Conservation (phyloP, 1,140 invertebrate genomes). For the Aphidius gifuensis region DNA sequence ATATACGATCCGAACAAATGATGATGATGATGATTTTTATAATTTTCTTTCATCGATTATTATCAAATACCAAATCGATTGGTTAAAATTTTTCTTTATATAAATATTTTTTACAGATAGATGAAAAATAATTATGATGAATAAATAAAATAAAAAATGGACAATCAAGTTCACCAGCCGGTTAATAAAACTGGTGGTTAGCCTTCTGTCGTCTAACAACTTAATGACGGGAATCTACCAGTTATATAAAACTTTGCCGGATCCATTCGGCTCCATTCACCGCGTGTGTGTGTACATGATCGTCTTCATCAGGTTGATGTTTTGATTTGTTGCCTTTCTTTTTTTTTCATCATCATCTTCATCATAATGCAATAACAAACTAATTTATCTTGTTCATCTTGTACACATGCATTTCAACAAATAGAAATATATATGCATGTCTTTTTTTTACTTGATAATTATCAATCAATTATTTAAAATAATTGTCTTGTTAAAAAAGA, state of each 20-base stretch:
- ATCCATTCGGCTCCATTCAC: conserved; percentile 20
- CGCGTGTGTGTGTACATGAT: not conserved
- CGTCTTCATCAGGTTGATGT: too few relatives aligned
- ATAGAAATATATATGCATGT: too few relatives aligned
- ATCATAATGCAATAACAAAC: too few relatives aligned
- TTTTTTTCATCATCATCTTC: too few relatives aligned
- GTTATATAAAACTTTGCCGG: conserved; percentile 19
- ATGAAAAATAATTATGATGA: conserved; percentile 13
- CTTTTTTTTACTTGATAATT: too few relatives aligned
- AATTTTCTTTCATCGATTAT: conserved; percentile 11
- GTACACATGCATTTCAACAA: too few relatives aligned
- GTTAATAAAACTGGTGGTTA: conserved; percentile 36
- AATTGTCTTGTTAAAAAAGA: too few relatives aligned
- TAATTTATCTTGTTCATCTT: too few relatives aligned
- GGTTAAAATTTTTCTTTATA: conserved; percentile 12
- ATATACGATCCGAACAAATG: too few relatives aligned
- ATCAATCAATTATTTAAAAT: too few relatives aligned
- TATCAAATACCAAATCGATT: not conserved
- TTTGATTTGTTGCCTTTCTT: too few relatives aligned
- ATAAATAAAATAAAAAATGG: conserved; percentile 35
- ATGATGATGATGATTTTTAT: too few relatives aligned
- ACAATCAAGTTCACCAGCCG: conserved; percentile 46
- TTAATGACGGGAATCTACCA: conserved; percentile 50
- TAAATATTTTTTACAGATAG: conserved; percentile 20
- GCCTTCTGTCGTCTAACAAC: conserved; percentile 44